A percentile compares a stretch with the other conserved stretches of the same genome.
phyloP scores from a whole-genome alignment of 1,140 invertebrate species.

The Heliconius nattereri region DNA sequence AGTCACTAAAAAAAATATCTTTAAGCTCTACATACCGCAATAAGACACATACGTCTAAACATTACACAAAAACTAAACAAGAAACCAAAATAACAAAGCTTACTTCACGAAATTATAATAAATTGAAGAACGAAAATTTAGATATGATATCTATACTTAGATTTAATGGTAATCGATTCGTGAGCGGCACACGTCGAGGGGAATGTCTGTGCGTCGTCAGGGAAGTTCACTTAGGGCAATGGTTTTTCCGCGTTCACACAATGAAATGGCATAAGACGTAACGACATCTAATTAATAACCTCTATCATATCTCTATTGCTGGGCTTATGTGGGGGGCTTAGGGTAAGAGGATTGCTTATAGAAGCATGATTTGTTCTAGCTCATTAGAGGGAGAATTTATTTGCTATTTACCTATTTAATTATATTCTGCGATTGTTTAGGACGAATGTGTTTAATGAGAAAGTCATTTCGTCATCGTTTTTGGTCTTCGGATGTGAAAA shows the following conservation, averaged over 20 bases:
- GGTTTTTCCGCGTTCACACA: slow-evolving; percentile 71
- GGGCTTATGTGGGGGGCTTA: slow-evolving; percentile 72
- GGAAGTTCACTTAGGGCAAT: slow-evolving; percentile 52
- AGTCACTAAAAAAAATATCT: no score
- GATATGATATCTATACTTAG: slow-evolving; percentile 9
- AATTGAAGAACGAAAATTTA: slow-evolving; percentile 1
- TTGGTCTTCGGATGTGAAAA: not conserved
- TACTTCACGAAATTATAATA: not conserved
- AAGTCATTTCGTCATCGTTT: not conserved
- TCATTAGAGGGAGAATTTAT: slow-evolving; percentile 66
- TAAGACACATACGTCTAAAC: not conserved
- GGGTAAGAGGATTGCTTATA: slow-evolving; percentile 76
- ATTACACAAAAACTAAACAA: not conserved
- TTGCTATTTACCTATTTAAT: slow-evolving; percentile 53
- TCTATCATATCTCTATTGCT: slow-evolving; percentile 79
- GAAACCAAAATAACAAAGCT: not conserved
- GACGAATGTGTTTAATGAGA: not conserved
- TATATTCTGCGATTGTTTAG: slow-evolving; percentile 35
- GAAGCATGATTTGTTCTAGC: slow-evolving; percentile 74
- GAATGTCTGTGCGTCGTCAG: slow-evolving; percentile 37
- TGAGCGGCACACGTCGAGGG: slow-evolving; percentile 21
- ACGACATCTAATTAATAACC: slow-evolving; percentile 80
- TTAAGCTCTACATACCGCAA: not conserved
- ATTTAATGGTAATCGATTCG: slow-evolving; percentile 32
- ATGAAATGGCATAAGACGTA: slow-evolving; percentile 78